These are phyloP conservation scores for Rhopalosiphum maidis DNA, from an alignment of 1,140 invertebrate species.

Conservation along the genomic window DNA sequence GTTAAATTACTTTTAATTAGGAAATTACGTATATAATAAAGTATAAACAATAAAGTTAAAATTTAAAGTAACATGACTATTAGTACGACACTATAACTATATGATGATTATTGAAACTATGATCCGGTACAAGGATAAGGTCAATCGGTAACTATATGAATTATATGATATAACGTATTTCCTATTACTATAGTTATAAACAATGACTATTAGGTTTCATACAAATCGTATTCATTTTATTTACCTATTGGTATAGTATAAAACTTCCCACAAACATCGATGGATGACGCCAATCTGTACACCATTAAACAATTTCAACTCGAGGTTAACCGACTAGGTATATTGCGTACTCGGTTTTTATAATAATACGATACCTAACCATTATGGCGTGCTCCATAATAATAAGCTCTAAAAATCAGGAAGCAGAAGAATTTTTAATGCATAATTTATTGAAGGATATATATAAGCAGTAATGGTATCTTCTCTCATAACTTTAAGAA, in stretches of 20 bases:
- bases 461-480: neutral
- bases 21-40: neutral
- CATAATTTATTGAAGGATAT: neutral
- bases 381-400: neutral
- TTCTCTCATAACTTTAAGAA: neutral
- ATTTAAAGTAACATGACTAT: neutral
- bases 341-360: neutral
- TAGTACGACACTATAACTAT: neutral
- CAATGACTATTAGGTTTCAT: slow-evolving; percentile 9
- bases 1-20: neutral
- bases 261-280: neutral
- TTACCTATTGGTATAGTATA: neutral
- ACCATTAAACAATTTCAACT: neutral
- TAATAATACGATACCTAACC: neutral
- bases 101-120: neutral
- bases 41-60: neutral
- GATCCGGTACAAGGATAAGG: neutral
- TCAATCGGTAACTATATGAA: slow-evolving; percentile 24
- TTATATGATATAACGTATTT: neutral
- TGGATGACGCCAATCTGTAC: neutral
- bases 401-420: neutral
- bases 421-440: neutral
- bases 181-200: slow-evolving; percentile 19
- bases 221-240: neutral
- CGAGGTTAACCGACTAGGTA: neutral